Evolutionary conservation across 2,113 vertebrate genomes (phyloP).

Genomic region (Aegithalos caudatus): DNA sequence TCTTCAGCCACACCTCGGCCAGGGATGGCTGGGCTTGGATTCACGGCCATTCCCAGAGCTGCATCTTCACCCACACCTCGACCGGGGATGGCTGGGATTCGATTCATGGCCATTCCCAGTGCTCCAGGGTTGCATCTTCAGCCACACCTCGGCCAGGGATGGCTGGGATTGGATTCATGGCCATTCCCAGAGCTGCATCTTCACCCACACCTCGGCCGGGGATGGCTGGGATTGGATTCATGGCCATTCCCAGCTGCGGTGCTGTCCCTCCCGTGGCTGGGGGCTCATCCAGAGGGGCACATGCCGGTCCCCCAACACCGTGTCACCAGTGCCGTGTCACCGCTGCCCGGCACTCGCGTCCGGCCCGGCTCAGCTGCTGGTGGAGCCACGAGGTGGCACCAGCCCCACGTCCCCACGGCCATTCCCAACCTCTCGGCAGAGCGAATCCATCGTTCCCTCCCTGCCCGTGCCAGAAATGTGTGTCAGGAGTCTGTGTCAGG

Average conservation of each 20-base stretch:
- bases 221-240: fast-evolving
- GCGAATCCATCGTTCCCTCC: neutral
- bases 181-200: neutral
- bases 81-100: too few relatives aligned
- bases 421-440: neutral
- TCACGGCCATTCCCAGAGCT: too few relatives aligned
- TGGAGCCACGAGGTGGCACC: slow-evolving; percentile 30
- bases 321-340: fast-evolving
- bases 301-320: fast-evolving
- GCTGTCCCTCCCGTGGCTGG: fast-evolving
- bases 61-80: too few relatives aligned
- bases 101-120: too few relatives aligned
- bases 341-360: fast-evolving
- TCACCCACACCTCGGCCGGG: fast-evolving
- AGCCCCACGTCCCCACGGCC: neutral
- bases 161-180: too few relatives aligned
- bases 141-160: too few relatives aligned
- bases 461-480: neutral
- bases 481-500: neutral
- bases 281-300: fast-evolving
- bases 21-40: too few relatives aligned
- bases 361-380: fast-evolving
- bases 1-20: too few relatives aligned
- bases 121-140: too few relatives aligned
- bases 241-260: fast-evolving